phyloP scores from a whole-genome alignment of 2,888 invertebrate species.

The Lasioglossum figueresi region DNA sequence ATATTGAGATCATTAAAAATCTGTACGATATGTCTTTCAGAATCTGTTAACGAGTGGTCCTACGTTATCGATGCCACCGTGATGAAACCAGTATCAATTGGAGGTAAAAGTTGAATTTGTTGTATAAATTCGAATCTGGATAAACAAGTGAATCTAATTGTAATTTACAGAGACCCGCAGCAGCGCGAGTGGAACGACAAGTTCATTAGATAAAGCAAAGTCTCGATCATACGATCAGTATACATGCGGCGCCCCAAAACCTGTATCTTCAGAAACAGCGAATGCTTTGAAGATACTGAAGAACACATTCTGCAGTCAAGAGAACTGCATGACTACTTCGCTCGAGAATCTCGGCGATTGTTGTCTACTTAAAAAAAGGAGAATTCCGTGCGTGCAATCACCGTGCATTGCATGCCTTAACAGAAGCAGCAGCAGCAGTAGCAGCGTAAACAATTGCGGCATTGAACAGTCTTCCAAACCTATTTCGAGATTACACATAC shows the following conservation, averaged over 20 bases:
- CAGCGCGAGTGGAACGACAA: slow-evolving; percentile 20
- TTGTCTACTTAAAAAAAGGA: not conserved
- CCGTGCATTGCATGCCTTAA: not conserved
- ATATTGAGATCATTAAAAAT: not conserved
- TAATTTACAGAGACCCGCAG: slow-evolving; percentile 38
- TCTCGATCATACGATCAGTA: not conserved
- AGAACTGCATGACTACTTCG: slow-evolving; percentile 39
- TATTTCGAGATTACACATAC: slow-evolving; percentile 21
- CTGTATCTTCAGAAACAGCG: slow-evolving; percentile 33
- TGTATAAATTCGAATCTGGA: not conserved
- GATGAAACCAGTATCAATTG: slow-evolving; percentile 51
- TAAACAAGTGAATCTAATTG: not conserved
- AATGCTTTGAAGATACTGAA: slow-evolving; percentile 67
- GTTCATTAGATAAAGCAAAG: not conserved
- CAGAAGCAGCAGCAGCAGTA: not conserved
- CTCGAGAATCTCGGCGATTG: not conserved
- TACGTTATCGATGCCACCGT: slow-evolving; percentile 49
- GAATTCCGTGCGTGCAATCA: not conserved
- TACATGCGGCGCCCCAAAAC: not conserved
- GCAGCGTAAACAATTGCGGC: not conserved
- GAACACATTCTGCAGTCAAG: slow-evolving; percentile 65
- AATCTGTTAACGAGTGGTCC: slow-evolving; percentile 64
- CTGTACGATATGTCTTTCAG: slow-evolving; percentile 34
- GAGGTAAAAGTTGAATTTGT: slow-evolving; percentile 41
- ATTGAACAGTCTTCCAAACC: slow-evolving; percentile 15